Evolutionary conservation across 2,888 invertebrate species (phyloP).

Genomic region (Pandemis heparana): DNA sequence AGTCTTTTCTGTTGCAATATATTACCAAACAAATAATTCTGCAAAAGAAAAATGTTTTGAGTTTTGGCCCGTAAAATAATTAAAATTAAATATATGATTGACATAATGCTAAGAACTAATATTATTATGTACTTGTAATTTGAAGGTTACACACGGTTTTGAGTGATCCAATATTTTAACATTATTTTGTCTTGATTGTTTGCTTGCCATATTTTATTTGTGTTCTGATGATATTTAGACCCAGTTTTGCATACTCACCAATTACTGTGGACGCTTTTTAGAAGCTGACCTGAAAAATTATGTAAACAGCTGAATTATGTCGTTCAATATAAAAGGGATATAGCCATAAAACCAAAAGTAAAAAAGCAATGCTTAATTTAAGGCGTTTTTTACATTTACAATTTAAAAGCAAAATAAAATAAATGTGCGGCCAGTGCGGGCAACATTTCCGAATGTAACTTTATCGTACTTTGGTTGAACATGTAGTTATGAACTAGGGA

Average conservation of each 20-base stretch:
- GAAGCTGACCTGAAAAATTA: slow-evolving; percentile 51
- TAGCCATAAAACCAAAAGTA: slow-evolving; percentile 43
- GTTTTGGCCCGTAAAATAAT: slow-evolving; percentile 60
- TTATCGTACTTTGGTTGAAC: neutral
- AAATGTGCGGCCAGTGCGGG: slow-evolving; percentile 40
- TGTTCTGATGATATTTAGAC: slow-evolving; percentile 40
- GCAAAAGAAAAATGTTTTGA: slow-evolving; percentile 44
- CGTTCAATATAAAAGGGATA: slow-evolving; percentile 29
- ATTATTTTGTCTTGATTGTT: slow-evolving; percentile 46
- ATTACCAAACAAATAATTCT: slow-evolving; percentile 39
- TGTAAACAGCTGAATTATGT: slow-evolving; percentile 26
- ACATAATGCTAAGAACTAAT: slow-evolving; percentile 28
- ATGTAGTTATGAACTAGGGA: too few species aligned
- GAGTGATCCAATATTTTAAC: slow-evolving; percentile 35
- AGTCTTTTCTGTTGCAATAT: slow-evolving; percentile 27
- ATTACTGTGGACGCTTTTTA: slow-evolving; percentile 56
- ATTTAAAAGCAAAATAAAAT: slow-evolving; percentile 36
- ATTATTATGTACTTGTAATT: slow-evolving; percentile 40
- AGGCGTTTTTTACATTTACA: slow-evolving; percentile 22
- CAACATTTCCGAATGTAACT: slow-evolving; percentile 15
- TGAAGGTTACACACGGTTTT: slow-evolving; percentile 41
- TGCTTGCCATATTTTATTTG: slow-evolving; percentile 40
- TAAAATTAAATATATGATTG: slow-evolving; percentile 46
- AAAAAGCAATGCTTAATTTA: slow-evolving; percentile 33
- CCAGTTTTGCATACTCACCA: slow-evolving; percentile 52